These are phyloP conservation scores for Antheraea yamamai DNA, from an alignment of 2,888 invertebrate species.

Conservation along the genomic window DNA sequence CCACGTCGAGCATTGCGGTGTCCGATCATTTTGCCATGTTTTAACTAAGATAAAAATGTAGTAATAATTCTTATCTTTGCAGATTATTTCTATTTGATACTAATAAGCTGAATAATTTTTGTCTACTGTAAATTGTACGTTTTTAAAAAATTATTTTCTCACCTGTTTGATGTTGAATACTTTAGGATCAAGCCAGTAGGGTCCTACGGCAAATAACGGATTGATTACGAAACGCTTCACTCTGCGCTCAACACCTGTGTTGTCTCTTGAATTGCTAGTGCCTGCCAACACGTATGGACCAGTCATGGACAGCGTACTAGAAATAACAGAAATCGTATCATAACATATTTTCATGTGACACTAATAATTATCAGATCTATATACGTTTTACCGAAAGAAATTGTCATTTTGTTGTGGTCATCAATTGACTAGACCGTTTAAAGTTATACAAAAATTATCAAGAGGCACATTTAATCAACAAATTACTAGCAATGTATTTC, in stretches of 20 bases:
- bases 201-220: slow-evolving; percentile 70
- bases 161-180: slow-evolving; percentile 58
- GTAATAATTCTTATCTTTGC: too few species aligned
- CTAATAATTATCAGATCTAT: background rate
- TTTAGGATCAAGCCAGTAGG: slow-evolving; percentile 68
- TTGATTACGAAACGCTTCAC: slow-evolving; percentile 67
- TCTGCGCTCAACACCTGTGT: slow-evolving; percentile 46
- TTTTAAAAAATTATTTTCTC: background rate
- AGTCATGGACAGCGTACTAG: slow-evolving; percentile 58
- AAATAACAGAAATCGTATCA: slow-evolving; percentile 22
- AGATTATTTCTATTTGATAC: too few species aligned
- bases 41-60: too few species aligned
- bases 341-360: background rate
- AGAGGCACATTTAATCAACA: too few species aligned
- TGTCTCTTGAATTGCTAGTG: slow-evolving; percentile 61
- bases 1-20: too few species aligned
- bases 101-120: background rate
- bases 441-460: too few species aligned
- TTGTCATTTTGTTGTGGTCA: too few species aligned
- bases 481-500: too few species aligned
- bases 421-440: too few species aligned
- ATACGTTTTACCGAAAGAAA: background rate
- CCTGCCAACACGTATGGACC: slow-evolving; percentile 61
- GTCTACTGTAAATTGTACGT: background rate
- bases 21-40: too few species aligned